Base-by-base conservation (phyloP, 2,797 vertebrate species). In the Malacoctenus gilli region DNA sequence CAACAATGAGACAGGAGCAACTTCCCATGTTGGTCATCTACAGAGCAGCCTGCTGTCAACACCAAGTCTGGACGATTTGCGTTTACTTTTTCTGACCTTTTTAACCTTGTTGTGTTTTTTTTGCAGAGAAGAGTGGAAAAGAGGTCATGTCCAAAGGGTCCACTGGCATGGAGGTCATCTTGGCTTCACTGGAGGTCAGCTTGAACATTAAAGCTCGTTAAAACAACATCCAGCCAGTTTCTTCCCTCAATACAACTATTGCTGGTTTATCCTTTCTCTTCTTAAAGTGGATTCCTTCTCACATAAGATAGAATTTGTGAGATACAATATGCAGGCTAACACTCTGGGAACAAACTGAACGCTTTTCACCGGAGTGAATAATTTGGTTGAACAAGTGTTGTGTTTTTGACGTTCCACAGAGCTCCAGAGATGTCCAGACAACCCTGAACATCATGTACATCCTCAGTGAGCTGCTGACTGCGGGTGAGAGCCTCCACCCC, bases 91-190 rank as follows among this genome's bases (percentile, higher is more conserved):
- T 75, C 3, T 58, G 6, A 40, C 37, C 1, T 15, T 9, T 16
- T 62, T 32, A 9, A 34, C 22, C 41, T 19, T 20, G n/a, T 68
- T 81, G 46, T 91, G 12, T 9, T 28, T 28, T 5, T 64, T 38
- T 92, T 91, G 35, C 89, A 98, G 97, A 99, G 89, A 99, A 96
- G 91, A 95, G 92, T n/a, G 93, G 88, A 67, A 97, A 95, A 80
- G 97, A 99, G 82, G 93, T 99, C 77, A 96, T 94, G 86, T 92
- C 95, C 62, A 98, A 97, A 90, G 95, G 95, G 58, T 97, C 95
- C 75, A 94, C 87, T 72, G 97, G 93, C 76, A 93, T 99, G 89
- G 97, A 99, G 77, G 85, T 98, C 79, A 92, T 99, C 36, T 80
- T 99, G 23, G 84, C 93, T 64, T 94, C 95, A 8, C 84, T 99